Base-by-base conservation (phyloP, 2,113 vertebrate genomes). In the Chaenogobius annularis region DNA sequence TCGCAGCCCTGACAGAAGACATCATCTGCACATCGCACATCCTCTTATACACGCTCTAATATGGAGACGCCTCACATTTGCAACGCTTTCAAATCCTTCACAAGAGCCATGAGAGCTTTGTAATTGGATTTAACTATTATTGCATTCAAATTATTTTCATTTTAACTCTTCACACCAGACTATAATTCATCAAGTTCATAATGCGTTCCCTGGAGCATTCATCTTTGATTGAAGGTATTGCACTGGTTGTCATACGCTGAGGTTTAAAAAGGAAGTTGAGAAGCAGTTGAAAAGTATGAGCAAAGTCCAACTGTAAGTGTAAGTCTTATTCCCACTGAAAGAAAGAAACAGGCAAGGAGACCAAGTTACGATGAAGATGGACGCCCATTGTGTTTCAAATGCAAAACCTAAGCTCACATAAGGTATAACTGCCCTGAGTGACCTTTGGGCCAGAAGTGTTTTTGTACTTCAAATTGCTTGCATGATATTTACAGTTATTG, bases 21-120 rank as follows among this genome's bases (percentile, higher is more conserved):
- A 84, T 90, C 85, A 77, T 87, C 81, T 84, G 85, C 72, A 73
- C 77, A 91, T 91, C 87, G 87, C 90, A 88, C 88, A 78, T 85
- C 80, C 75, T 79, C 71, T 77, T 63, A 71, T 83, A 86, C 80
- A 77, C 35, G 83, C 79, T 69, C 56, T 69, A 79, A 85, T 40
- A 22, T 7, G 19, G 69, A 46, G 63, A 54, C 76, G 82, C 82
- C 66, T 87, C 77, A 86, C 62, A 86, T 90, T 88, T 90, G 81
- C 80, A 81, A 72, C 40, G 43, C 46, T 47, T 83, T 77, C 80
- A 74, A 85, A 82, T 78, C 66, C 66, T 64, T 72, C 69, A 72
- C 35, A 52, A 77, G 48, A 63, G 62, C 77, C 83, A 71, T 78
- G 75, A 76, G 72, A 64, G 73, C 70, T 79, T 83, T 77, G 78